Evolutionary conservation across 2,888 invertebrate species (phyloP), one percentile per base, ranked within the genome.

Genomic region (Stenurella melanura): DNA sequence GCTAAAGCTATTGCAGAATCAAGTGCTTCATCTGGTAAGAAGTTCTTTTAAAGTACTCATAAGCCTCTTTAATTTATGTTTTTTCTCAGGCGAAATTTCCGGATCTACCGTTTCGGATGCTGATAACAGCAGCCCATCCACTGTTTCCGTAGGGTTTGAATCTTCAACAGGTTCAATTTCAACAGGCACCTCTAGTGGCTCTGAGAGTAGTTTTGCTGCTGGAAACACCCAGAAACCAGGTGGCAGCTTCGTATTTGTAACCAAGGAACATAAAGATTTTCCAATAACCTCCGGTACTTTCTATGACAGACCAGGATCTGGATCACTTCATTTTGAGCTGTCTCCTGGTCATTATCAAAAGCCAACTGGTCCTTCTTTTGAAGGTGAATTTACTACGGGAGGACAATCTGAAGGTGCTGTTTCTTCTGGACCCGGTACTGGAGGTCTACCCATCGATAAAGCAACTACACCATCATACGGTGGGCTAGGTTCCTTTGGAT

Each of bases 191-290:
- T 57, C 38, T 56, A 30, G 21, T 50, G 17, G 19, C 4, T 26
- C 21, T 26, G 4, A 26, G 2, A 4, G 21, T 26, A 4, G 21
- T 19, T 54, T n/a, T 17, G 17, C 15, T 10, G 15, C 19, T 50
- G 50, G 67, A 7, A 61, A 21, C 26, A 15, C 11, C 34, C 7
- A 17, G 4, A 64, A 17, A 9, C 58, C 70, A 4, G 70, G 70
- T 0, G 70, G 58, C 19, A 70, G 70, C n/a, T 70, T 70, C n/a
- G 70, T 70, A 11, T 70, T 70, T 60, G 58, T 60, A 0, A 70
- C 19, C 38, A 70, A 70, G 34, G 70, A 70, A 38, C 34, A 26
- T 10, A 57, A 57, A 42, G 57, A 57, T 11, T 68, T 56, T 11
- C 70, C 70, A 34, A 30, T 60, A 38, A 58, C 58, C 21, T 38